Percentiles rank a stretch among this genome's conserved stretches.
Evolutionary conservation across 30 jellyfish, hydroid and myxozoan genomes (phyloP).

Genomic region (Aurelia sp.): DNA sequence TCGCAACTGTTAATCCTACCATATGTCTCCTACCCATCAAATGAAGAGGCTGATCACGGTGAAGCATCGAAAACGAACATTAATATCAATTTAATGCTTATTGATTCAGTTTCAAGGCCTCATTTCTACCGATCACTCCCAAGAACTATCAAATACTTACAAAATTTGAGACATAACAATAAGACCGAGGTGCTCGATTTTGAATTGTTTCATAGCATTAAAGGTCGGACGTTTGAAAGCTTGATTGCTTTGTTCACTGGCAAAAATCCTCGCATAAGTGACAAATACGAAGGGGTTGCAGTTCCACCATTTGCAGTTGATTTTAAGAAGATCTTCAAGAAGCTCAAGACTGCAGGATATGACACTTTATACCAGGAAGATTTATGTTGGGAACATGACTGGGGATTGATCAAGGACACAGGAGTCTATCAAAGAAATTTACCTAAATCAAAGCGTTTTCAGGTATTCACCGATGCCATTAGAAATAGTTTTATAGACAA

Average conservation of each 20-base stretch:
- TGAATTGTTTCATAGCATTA: conserved; percentile 65
- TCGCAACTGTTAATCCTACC: conserved; percentile 64
- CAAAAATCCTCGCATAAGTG: conserved; percentile 21
- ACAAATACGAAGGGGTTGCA: conserved; percentile 47
- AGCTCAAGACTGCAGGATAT: conserved; percentile 46
- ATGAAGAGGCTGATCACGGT: not conserved
- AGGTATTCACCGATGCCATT: conserved; percentile 47
- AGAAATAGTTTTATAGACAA: conserved; percentile 39
- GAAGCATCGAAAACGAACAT: not conserved
- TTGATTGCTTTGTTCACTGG: conserved; percentile 79
- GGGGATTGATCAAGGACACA: conserved; percentile 75
- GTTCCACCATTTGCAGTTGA: conserved; percentile 60
- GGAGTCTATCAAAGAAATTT: conserved; percentile 35
- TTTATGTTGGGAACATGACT: conserved; percentile 74
- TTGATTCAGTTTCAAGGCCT: conserved; percentile 85
- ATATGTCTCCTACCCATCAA: not conserved
- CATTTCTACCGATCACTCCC: conserved; percentile 84
- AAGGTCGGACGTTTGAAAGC: conserved; percentile 76
- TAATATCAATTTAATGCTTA: conserved; percentile 63
- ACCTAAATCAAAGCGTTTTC: conserved; percentile 18
- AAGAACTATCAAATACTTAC: conserved; percentile 48
- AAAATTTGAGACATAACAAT: conserved; percentile 5
- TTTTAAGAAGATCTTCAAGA: conserved; percentile 19
- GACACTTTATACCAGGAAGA: conserved; percentile 84
- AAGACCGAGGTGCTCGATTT: conserved; percentile 66